Evolutionary conservation across 2,797 vertebrate genomes (phyloP).

Genomic region (Champsocephalus esox): DNA sequence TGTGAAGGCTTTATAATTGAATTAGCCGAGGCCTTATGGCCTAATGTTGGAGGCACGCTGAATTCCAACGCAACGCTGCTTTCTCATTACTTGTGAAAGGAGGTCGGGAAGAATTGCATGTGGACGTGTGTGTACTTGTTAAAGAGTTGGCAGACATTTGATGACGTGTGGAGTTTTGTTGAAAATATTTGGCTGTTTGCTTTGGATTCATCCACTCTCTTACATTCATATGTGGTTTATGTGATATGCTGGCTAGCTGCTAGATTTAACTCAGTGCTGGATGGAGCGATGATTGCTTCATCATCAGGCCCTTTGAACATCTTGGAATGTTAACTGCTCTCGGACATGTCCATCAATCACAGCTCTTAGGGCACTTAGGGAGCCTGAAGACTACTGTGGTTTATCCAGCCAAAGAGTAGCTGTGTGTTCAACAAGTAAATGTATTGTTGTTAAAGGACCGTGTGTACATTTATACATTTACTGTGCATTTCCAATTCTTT

Average conservation of each 20-base stretch:
- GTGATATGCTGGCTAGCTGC: conserved; percentile 20
- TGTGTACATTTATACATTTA: neutral
- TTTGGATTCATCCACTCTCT: conserved; percentile 3
- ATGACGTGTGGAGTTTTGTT: neutral
- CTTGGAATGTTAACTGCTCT: conserved; percentile 58
- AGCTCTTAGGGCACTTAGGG: conserved; percentile 5
- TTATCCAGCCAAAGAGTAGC: conserved; percentile 19
- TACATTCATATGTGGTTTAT: neutral
- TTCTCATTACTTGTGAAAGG: conserved; percentile 57
- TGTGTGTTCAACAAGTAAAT: conserved; percentile 7
- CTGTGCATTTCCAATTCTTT: neutral
- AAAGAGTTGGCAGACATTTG: neutral
- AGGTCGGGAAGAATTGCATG: conserved; percentile 44
- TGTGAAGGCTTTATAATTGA: conserved; percentile 72
- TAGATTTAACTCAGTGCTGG: conserved; percentile 57
- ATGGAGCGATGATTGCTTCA: conserved; percentile 61
- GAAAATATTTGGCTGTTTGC: neutral
- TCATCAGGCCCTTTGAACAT: conserved; percentile 57
- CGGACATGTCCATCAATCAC: conserved; percentile 63
- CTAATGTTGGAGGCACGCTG: conserved; percentile 57
- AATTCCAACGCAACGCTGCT: conserved; percentile 50
- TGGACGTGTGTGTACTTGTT: conserved; percentile 10
- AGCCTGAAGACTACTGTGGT: conserved; percentile 20
- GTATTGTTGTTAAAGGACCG: neutral
- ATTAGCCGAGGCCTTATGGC: conserved; percentile 70